Conservation (phyloP, 2,888 invertebrate species). For the Deroplatys truncata region DNA sequence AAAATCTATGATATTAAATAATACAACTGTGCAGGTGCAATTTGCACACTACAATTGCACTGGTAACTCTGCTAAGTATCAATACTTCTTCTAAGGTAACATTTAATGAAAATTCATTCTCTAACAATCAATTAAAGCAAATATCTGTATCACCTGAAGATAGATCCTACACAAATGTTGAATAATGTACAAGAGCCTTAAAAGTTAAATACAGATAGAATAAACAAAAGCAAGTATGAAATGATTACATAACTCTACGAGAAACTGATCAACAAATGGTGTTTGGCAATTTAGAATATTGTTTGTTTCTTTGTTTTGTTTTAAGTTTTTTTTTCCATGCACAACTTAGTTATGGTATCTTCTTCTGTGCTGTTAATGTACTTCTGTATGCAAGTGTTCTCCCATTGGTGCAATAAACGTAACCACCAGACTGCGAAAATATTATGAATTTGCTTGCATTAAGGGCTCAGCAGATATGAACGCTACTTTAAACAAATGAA, state of each 20-base stretch:
- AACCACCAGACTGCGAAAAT: not conserved
- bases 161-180: not conserved
- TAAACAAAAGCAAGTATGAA: not conserved
- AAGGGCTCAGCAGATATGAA: not conserved
- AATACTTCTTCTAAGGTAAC: too few species aligned
- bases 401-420: not conserved
- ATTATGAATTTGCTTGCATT: not conserved
- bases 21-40: too few species aligned
- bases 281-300: conserved; percentile 27
- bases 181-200: not conserved
- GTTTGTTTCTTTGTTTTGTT: not conserved
- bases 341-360: conserved; percentile 18
- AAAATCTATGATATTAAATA: too few species aligned
- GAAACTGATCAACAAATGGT: conserved; percentile 7
- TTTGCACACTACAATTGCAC: too few species aligned
- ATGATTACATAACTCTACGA: not conserved
- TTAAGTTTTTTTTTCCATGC: conserved; percentile 12
- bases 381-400: not conserved
- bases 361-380: not conserved
- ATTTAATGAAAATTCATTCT: not conserved
- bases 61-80: too few species aligned
- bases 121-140: not conserved
- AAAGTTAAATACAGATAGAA: not conserved
- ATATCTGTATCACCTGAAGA: not conserved
- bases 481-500: not conserved